Percentiles rank a stretch among this genome's conserved stretches.
Conservation (phyloP, 2,113 vertebrate species). For the Amphilophus citrinellus region DNA sequence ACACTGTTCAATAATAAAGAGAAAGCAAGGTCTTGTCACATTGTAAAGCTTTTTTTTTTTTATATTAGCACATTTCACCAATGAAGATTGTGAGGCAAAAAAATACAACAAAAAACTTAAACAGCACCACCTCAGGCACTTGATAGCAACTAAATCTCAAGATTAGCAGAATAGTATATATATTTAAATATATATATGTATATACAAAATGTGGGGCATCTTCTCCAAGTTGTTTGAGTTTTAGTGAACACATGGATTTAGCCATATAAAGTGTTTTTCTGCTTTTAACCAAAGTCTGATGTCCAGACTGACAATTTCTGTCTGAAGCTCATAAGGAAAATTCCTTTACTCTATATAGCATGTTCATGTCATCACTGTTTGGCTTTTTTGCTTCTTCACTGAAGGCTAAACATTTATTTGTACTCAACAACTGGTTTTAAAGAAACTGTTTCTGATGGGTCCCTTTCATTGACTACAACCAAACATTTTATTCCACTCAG, state of each 20-base stretch:
- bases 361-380: constrained; percentile 82
- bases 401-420: constrained; percentile 70
- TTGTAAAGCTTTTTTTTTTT: constrained; percentile 94
- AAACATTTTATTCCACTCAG: constrained; percentile 99
- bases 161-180: constrained; percentile 92
- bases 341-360: constrained; percentile 64
- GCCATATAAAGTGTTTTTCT: constrained; percentile 83
- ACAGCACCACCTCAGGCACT: constrained; percentile 99
- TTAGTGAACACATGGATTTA: constrained; percentile 86
- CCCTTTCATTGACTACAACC: constrained; percentile 94
- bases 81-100: constrained; percentile 97
- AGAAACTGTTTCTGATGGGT: constrained; percentile 20
- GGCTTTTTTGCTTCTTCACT: constrained; percentile 80
- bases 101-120: constrained; percentile 68
- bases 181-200: constrained; percentile 57
- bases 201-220: constrained; percentile 88
- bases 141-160: constrained; percentile 99
- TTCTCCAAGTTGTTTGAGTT: constrained; percentile 86
- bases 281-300: constrained; percentile 83
- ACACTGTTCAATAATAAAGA: constrained; percentile 90
- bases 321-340: constrained; percentile 85
- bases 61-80: constrained; percentile 97
- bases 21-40: constrained; percentile 88
- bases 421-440: constrained; percentile 27
- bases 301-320: constrained; percentile 84